These are phyloP conservation scores for Himalopsyche anomala DNA, from an alignment of 2,888 invertebrate genomes.

Conservation along the genomic window DNA sequence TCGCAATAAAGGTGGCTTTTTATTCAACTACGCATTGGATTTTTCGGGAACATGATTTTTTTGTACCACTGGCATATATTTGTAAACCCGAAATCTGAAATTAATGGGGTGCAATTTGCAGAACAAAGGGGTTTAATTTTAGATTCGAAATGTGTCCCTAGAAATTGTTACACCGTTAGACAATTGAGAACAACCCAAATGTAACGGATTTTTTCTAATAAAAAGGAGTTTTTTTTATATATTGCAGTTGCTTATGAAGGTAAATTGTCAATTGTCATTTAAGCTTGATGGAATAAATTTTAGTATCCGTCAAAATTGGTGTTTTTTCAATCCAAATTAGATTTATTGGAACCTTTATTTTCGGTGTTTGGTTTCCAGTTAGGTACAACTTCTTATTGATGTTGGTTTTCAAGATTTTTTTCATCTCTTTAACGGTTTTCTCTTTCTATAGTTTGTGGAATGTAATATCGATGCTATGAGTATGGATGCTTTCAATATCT, in stretches of 20 bases:
- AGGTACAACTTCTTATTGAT: no score
- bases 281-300: neutral
- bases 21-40: constrained; percentile 1
- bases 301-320: neutral
- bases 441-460: no score
- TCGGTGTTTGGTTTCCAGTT: constrained; percentile 27
- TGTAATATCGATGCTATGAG: no score
- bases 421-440: no score
- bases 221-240: neutral
- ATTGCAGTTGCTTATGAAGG: constrained; percentile 43
- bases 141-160: constrained; percentile 50
- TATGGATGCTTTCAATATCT: no score
- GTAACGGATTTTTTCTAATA: constrained; percentile 26
- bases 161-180: constrained; percentile 47
- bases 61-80: constrained; percentile 3
- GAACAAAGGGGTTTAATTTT: constrained; percentile 66
- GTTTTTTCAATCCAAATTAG: constrained; percentile 32
- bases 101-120: constrained; percentile 65
- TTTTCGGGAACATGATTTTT: neutral
- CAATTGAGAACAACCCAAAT: constrained; percentile 11
- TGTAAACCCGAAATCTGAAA: constrained; percentile 43
- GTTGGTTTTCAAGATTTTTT: no score
- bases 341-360: constrained; percentile 46
- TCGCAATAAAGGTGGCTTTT: constrained; percentile 50
- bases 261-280: neutral